Evolutionary conservation across 2,797 vertebrate species (phyloP).

Genomic region (Rhadinocentrus ornatus): DNA sequence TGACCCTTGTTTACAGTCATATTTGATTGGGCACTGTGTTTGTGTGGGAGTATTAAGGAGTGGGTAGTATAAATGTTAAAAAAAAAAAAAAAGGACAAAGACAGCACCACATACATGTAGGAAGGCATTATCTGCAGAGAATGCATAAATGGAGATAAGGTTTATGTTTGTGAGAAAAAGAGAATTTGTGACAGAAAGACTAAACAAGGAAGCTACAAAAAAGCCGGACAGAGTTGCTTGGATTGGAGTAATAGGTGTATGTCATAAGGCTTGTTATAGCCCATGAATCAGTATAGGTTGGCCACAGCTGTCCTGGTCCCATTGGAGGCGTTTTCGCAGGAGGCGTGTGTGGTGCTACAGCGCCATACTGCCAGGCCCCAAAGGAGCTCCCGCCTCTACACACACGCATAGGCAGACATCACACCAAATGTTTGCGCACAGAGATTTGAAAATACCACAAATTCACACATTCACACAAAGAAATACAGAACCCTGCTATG

Average conservation of each 20-base stretch:
- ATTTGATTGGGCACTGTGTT: conserved; percentile 40
- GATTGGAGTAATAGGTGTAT: conserved; percentile 53
- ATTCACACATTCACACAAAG: conserved; percentile 72
- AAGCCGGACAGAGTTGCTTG: conserved; percentile 56
- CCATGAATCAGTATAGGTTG: conserved; percentile 79
- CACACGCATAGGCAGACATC: conserved; percentile 33
- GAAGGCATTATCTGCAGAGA: conserved; percentile 51
- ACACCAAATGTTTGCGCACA: conserved; percentile 36
- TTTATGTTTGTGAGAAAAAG: conserved; percentile 13
- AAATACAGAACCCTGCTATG: conserved; percentile 50
- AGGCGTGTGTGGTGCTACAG: conserved; percentile 73
- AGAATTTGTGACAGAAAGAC: conserved; percentile 48
- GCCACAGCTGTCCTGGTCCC: conserved; percentile 84
- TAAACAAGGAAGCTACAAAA: conserved; percentile 54
- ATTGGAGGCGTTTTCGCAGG: conserved; percentile 78
- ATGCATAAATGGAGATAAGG: conserved; percentile 20
- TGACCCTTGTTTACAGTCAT: conserved; percentile 32
- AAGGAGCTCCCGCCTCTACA: conserved; percentile 74
- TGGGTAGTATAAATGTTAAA: conserved; percentile 39
- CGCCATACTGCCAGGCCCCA: conserved; percentile 82
- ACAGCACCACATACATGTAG: conserved; percentile 20
- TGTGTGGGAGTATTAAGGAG: conserved; percentile 43
- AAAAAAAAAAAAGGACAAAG: conserved; percentile 41
- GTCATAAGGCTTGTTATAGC: conserved; percentile 80
- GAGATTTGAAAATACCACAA: conserved; percentile 56